Base-by-base conservation (phyloP, 2,113 vertebrate genomes). In the Pogona vitticeps region DNA sequence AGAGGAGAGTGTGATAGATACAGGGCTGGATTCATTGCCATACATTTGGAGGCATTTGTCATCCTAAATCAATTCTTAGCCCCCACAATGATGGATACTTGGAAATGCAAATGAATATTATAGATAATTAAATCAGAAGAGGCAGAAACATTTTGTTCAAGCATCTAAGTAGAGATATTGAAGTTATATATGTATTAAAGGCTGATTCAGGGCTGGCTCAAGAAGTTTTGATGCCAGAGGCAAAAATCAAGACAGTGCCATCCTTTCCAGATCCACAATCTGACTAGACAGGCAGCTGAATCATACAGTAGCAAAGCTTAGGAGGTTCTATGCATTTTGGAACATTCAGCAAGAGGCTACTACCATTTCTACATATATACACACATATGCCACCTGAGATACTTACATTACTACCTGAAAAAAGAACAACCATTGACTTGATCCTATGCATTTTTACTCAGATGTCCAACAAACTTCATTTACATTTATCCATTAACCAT, bases 51-150 rank as follows among this genome's bases (percentile, higher is more conserved):
- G 67, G 56, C 20, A 86, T 88, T 77, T 87, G 76, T 68, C 40
- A 20, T n/a, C 18, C 31, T 33, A 72, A 83, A 83, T 82, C 85
- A 63, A 70, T 28, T 42, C 86, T 87, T 90, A 28, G 20, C 17
- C 40, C 77, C 4, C 14, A 42, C 18, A 73, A 18, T 36, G 23
- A 82, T 63, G 58, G 82, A 63, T 71, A 78, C 3, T 23, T 2
- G 83, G 61, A n/a, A 14, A 68, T 77, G 75, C 26, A 76, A 80
- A 21, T 80, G 18, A 58, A 21, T 17, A 76, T 79, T 83, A n/a
- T 52, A 38, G 20, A 56, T 63, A 68, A 87, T 76, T n/a, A 82
- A 76, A 46, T 65, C 31, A 84, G 40, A 61, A 38, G 28, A 65
- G 42, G 31, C 38, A n/a, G 56, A 20, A 36, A 40, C 2, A 42